These are phyloP conservation scores for Plectropomus leopardus DNA, from an alignment of 2,113 vertebrate species.

Conservation along the genomic window DNA sequence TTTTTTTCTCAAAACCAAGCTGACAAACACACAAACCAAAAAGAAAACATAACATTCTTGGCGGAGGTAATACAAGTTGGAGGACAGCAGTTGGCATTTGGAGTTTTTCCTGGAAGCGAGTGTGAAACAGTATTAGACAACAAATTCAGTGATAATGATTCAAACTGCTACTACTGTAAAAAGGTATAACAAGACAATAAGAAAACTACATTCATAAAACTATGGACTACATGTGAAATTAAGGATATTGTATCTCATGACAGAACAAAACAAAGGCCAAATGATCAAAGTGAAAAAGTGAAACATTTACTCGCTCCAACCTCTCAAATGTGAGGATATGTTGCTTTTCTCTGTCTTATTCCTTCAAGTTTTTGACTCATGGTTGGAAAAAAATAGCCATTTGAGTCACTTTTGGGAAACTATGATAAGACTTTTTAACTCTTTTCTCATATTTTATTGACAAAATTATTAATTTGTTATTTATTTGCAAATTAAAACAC, in stretches of 20 bases:
- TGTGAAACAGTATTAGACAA: not conserved
- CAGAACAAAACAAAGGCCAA: not conserved
- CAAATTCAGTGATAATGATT: not conserved
- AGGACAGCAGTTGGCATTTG: not conserved
- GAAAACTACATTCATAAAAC: not conserved
- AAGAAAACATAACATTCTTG: too few species aligned
- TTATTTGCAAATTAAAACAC: too few species aligned
- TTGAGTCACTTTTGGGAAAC: not conserved
- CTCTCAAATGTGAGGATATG: not conserved
- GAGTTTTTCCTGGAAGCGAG: not conserved
- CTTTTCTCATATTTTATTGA: not conserved
- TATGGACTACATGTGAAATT: not conserved
- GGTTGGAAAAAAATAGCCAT: not conserved
- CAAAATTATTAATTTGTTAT: too few species aligned
- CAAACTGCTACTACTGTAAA: not conserved
- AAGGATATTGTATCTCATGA: too few species aligned
- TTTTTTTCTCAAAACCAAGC: too few species aligned
- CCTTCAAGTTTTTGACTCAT: not conserved
- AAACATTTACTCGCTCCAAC: not conserved
- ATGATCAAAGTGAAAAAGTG: not conserved
- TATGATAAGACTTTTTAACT: not conserved
- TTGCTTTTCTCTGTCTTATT: not conserved
- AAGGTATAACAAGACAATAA: not conserved
- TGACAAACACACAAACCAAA: too few species aligned
- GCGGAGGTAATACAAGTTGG: too few species aligned